phyloP scores from a whole-genome alignment of 2,888 invertebrate species.

The Cyaniris semiargus region DNA sequence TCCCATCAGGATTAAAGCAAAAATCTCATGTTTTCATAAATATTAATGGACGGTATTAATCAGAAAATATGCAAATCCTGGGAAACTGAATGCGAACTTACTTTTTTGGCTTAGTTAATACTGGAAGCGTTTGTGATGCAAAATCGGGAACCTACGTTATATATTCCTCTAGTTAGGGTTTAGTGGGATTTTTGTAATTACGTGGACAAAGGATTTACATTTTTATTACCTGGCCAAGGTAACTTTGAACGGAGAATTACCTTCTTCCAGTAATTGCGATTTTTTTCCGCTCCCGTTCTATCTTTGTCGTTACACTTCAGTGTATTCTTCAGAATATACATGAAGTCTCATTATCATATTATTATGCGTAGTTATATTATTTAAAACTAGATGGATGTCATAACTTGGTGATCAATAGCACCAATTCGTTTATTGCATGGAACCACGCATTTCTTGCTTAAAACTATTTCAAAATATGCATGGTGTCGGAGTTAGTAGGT shows the following conservation, averaged over 20 bases:
- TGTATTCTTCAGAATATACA: not conserved
- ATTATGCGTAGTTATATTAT: not conserved
- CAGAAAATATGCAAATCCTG: slow-evolving; percentile 63
- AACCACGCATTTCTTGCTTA: too few relatives aligned
- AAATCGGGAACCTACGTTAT: slow-evolving; percentile 51
- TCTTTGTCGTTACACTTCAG: not conserved
- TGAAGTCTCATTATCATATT: not conserved
- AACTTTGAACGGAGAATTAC: slow-evolving; percentile 32
- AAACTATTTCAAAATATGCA: too few relatives aligned
- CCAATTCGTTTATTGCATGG: too few relatives aligned
- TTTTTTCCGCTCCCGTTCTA: slow-evolving; percentile 22
- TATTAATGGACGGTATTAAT: slow-evolving; percentile 63
- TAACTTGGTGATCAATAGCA: too few relatives aligned
- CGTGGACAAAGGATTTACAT: slow-evolving; percentile 68
- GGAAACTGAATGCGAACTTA: slow-evolving; percentile 48
- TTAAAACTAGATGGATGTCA: not conserved
- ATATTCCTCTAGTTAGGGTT: slow-evolving; percentile 37
- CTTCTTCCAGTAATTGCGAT: not conserved
- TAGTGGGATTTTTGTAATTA: slow-evolving; percentile 55
- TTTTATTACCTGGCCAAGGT: slow-evolving; percentile 54
- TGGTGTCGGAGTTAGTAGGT: too few relatives aligned
- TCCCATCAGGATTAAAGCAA: slow-evolving; percentile 45
- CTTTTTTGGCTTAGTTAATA: slow-evolving; percentile 54
- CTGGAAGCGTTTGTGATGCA: slow-evolving; percentile 67
- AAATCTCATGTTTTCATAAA: slow-evolving; percentile 66